Conservation (phyloP, 2,888 invertebrate genomes). For the Embidobia sp. region DNA sequence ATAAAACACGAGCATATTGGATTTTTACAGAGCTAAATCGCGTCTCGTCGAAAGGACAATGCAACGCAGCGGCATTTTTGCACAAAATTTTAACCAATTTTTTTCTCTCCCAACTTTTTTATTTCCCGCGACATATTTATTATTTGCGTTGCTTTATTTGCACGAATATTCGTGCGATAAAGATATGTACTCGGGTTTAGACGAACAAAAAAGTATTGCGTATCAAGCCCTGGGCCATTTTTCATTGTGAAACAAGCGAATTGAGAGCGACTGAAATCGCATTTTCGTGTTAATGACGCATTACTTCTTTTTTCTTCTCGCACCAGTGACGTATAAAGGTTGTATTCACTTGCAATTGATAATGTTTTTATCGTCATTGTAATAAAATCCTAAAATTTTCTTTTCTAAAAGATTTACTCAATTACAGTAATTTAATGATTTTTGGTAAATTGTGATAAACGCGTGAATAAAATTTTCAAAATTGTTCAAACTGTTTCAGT, state of each 20-base stretch:
- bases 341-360: conserved; percentile 54
- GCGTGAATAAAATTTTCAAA: too few species aligned
- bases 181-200: conserved; percentile 49
- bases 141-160: conserved; percentile 42
- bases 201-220: conserved; percentile 49
- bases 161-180: conserved; percentile 49
- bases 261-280: conserved; percentile 62
- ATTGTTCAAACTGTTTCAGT: too few species aligned
- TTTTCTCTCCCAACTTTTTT: conserved; percentile 22
- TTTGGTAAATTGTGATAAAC: too few species aligned
- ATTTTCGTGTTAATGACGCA: conserved; percentile 64
- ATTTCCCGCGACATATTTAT: conserved; percentile 48
- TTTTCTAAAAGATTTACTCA: too few species aligned
- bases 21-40: too few species aligned
- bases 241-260: conserved; percentile 54
- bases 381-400: too few species aligned
- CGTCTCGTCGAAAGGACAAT: background rate
- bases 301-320: conserved; percentile 50
- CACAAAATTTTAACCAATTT: conserved; percentile 23
- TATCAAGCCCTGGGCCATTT: conserved; percentile 57
- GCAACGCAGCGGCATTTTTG: background rate
- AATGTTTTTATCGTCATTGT: conserved; percentile 87
- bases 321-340: conserved; percentile 35
- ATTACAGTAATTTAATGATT: too few species aligned
- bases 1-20: conserved; percentile 4